These are phyloP conservation scores for Synanthedon tipuliformis DNA, from an alignment of 2,888 invertebrate genomes.

Conservation along the genomic window DNA sequence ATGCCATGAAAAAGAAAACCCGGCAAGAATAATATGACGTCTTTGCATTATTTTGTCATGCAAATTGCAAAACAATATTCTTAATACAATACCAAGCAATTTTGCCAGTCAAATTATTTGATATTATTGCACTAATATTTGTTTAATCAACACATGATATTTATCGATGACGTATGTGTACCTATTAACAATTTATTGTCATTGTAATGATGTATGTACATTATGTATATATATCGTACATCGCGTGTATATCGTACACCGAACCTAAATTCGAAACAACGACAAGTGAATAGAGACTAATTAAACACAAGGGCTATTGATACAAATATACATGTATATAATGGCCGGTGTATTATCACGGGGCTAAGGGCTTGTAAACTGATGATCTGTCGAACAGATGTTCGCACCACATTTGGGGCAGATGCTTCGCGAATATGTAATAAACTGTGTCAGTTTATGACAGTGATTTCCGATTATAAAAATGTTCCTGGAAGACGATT, in stretches of 20 bases:
- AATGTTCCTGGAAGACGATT: background rate
- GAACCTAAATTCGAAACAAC: slow-evolving; percentile 45
- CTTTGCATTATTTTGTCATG: too few species aligned
- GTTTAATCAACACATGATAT: too few species aligned
- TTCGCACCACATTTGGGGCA: slow-evolving; percentile 31
- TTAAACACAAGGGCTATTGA: slow-evolving; percentile 46
- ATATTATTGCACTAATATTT: too few species aligned
- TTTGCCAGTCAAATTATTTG: too few species aligned
- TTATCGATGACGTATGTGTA: too few species aligned
- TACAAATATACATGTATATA: slow-evolving; percentile 25
- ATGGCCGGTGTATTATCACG: slow-evolving; percentile 30
- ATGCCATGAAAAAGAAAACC: too few species aligned
- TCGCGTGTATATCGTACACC: slow-evolving; percentile 43
- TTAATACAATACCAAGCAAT: too few species aligned
- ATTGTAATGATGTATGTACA: too few species aligned
- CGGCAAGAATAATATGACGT: too few species aligned
- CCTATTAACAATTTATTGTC: too few species aligned
- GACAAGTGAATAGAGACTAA: slow-evolving; percentile 62
- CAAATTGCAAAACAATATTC: too few species aligned
- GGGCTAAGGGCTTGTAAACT: slow-evolving; percentile 23
- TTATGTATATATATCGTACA: slow-evolving; percentile 20
- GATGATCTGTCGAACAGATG: slow-evolving; percentile 9
- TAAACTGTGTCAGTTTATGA: slow-evolving; percentile 1
- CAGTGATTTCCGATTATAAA: slow-evolving; percentile 25
- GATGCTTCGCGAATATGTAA: slow-evolving; percentile 24